phyloP scores from a whole-genome alignment of 2,797 vertebrate species.

The Pseudotriccus pelzelni region DNA sequence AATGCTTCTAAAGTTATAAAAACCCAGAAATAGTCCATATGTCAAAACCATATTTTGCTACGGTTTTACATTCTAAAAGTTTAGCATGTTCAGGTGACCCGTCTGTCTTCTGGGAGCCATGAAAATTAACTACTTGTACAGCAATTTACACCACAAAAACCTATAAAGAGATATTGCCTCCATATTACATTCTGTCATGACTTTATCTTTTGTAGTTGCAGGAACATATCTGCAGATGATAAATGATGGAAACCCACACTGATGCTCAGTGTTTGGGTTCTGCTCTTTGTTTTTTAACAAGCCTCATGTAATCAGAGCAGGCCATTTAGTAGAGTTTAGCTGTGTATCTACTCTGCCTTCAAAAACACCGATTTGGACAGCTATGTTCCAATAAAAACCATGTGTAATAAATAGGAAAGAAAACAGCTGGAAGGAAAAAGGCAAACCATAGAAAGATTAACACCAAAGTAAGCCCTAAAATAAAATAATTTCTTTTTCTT shows the following conservation, averaged over 20 bases:
- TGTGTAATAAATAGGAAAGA: constrained; percentile 14
- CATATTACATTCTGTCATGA: neutral
- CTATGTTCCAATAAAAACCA: neutral
- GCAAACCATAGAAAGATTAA: neutral
- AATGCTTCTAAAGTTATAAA: neutral
- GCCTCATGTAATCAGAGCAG: neutral
- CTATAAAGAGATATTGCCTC: neutral
- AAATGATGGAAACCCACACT: neutral
- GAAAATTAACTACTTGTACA: neutral
- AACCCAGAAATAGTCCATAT: neutral
- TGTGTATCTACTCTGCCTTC: constrained; percentile 11
- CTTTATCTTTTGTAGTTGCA: constrained; percentile 5
- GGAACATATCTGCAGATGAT: neutral
- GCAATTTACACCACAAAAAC: neutral
- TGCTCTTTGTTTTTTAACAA: constrained; percentile 15
- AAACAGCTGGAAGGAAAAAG: constrained; percentile 25
- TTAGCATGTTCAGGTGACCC: neutral
- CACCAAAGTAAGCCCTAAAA: neutral
- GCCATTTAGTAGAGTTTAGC: neutral
- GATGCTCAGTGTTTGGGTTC: neutral
- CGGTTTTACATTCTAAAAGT: neutral
- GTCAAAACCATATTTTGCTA: neutral
- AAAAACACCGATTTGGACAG: neutral
- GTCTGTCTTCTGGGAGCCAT: neutral
- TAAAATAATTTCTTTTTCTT: neutral